Base-by-base conservation (phyloP, 2,797 vertebrate genomes). In the Sebastes goodei region DNA sequence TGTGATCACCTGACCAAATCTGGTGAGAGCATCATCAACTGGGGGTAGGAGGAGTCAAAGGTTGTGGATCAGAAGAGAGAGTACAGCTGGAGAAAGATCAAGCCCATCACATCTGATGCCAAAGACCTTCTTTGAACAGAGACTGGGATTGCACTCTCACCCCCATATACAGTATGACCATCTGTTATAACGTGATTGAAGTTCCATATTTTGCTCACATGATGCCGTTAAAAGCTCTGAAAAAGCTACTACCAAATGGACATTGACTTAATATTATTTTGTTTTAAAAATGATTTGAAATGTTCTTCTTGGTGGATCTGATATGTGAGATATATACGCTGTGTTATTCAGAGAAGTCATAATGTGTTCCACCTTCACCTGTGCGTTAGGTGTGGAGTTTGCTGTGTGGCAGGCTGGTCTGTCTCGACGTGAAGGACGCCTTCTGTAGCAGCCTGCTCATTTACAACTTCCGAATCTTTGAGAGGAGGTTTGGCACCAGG, bases 391-490 rank as follows among this genome's bases (percentile, higher is more conserved):
- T 98, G 46, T 98, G 98, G 98, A 96, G 97, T 91, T 91, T 97
- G 82, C 46, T 98, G 57, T 97, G 95, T 88, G 97, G 97, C 75
- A 95, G 98, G 91, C 92, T 97, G 75, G 83, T 99, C 89, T 99
- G 97, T 92, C 95, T 99, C 57, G 98, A 99, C 80, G 90, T 99
- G 86, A 99, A 99, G 94, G 98, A 99, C 80, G 95, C 97, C 17
- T 98, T 99, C 93, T 99, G 98, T 89, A 98, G 97, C 94, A 96
- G 97, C 90, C 94, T 99, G 80, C 97, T 99, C 67, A 97, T 99
- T 88, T 99, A 99, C 95, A 99, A 99, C 92, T 99, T 99, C 78
- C 95, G 97, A 76, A 97, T 99, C 90, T 98, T 99, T 92, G 98
- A 99, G 94, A 97, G 97, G 95, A 96, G 97, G 93, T 99, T 97